A percentile compares a stretch with the other conserved stretches of the same genome.
These are phyloP conservation scores for Zele albiditarsus DNA, from an alignment of 2,888 invertebrate species.

Conservation along the genomic window DNA sequence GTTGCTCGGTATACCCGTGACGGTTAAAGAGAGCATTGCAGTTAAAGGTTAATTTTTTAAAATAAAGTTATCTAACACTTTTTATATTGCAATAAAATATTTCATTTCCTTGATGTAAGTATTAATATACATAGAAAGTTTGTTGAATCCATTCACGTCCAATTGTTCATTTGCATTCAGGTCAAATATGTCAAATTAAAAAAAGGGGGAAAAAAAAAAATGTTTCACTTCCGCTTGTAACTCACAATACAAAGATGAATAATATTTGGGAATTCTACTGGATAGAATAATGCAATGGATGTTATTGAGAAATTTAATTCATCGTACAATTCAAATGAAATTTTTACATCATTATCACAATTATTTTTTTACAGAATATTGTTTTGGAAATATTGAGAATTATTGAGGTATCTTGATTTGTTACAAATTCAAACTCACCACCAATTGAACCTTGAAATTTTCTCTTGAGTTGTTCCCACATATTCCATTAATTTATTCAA, in stretches of 20 bases:
- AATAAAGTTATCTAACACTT: background rate
- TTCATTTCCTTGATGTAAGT: background rate
- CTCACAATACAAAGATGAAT: too few species aligned
- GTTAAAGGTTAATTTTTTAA: slow-evolving; percentile 77
- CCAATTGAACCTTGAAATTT: too few species aligned
- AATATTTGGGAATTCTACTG: too few species aligned
- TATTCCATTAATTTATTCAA: background rate
- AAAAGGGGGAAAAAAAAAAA: slow-evolving; percentile 19
- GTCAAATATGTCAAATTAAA: slow-evolving; percentile 11
- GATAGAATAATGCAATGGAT: too few species aligned
- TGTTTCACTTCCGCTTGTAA: background rate
- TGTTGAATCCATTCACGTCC: background rate
- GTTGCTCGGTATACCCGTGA: slow-evolving; percentile 86
- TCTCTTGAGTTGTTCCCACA: too few species aligned
- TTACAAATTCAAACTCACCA: too few species aligned
- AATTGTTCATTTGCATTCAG: slow-evolving; percentile 3
- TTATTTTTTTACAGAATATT: too few species aligned
- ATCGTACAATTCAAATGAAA: too few species aligned
- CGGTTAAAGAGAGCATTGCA: slow-evolving; percentile 86
- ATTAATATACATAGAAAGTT: background rate
- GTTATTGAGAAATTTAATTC: too few species aligned
- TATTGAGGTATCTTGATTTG: too few species aligned
- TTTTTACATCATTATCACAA: too few species aligned
- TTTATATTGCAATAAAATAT: background rate
- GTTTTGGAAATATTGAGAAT: too few species aligned